Evolutionary conservation across 1,140 invertebrate genomes (phyloP), one percentile per base, ranked within the genome.

Genomic region (Habropoda laboriosa): DNA sequence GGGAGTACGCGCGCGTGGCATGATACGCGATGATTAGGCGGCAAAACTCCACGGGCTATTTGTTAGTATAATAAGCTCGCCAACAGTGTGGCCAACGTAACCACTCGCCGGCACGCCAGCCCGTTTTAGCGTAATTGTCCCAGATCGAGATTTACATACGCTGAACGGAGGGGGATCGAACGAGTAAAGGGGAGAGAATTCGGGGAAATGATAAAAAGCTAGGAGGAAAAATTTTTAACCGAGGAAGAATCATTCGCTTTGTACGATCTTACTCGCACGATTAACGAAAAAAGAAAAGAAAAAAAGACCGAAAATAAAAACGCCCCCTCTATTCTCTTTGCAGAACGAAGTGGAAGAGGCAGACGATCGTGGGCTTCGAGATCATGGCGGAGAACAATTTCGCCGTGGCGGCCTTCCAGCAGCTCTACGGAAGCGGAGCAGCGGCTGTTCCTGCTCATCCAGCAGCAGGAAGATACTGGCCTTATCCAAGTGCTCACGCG

Each of bases 331-430:
- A 89, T 89, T 92, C 90, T 94, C 87, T 91, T 94, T 94, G 16
- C 95, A 99, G 99, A 94, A 99, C 99, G 88, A 99, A 99, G 94
- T 99, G 99, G 99, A 99, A 99, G 92, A 95, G 99, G 8, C 99
- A 99, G 93, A 99, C 98, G 3, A 98, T 98, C 0, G 98, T 99
- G 0, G 98, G 98, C 0, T 93, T 99, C 80, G 99, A 99, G 92
- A 95, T 99, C 27, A 93, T 99, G 70, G 97, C 98, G 0, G 99
- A 99, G 91, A 98, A 98, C 8, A 99, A 99, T 93, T 98, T 98
- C 92, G 98, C 98, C 0, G 98, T 98, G 3, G 98, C 98, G 0
- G 98, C 98, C 3, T 97, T 99, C 81, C 98, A 99, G 92, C 95
- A 98, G 73, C 94, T 99, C 78, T 97, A 99, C 90, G 97, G 97